Evolutionary conservation across 2,113 vertebrate genomes (phyloP).

Genomic region (Melanerpes formicivorus): DNA sequence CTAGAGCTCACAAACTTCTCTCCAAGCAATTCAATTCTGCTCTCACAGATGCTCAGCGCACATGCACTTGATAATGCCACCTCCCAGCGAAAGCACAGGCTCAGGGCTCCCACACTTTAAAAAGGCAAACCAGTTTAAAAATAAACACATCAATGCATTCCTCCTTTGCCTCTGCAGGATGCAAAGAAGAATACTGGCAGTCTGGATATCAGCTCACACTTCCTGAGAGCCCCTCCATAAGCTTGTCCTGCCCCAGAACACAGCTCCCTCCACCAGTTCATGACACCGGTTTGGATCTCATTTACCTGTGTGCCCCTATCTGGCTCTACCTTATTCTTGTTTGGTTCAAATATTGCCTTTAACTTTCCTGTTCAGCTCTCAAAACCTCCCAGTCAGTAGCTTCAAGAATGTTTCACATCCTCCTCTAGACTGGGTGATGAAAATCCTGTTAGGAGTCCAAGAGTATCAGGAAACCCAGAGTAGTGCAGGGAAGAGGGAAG

Average conservation of each 20-base stretch:
- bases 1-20: constrained; percentile 11
- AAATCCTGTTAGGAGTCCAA: constrained; percentile 22
- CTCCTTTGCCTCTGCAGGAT: not conserved
- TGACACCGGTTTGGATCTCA: rapidly evolving
- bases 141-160: not conserved
- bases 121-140: constrained; percentile 3
- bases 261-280: not conserved
- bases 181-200: not conserved
- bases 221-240: not conserved
- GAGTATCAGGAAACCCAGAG: constrained; percentile 16
- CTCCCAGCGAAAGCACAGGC: not conserved
- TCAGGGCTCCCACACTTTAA: not conserved
- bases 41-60: constrained; percentile 24
- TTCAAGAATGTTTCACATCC: not conserved
- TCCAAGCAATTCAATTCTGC: constrained; percentile 20
- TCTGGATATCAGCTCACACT: not conserved
- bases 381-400: not conserved
- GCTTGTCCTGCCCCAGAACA: not conserved
- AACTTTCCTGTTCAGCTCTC: not conserved
- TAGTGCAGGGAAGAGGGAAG: not conserved
- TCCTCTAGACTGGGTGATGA: not conserved
- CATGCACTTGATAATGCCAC: not conserved
- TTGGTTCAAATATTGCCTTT: not conserved
- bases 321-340: not conserved
- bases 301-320: not conserved